phyloP scores from a whole-genome alignment of 2,888 invertebrate species.

The Drosophila austrosaltans region DNA sequence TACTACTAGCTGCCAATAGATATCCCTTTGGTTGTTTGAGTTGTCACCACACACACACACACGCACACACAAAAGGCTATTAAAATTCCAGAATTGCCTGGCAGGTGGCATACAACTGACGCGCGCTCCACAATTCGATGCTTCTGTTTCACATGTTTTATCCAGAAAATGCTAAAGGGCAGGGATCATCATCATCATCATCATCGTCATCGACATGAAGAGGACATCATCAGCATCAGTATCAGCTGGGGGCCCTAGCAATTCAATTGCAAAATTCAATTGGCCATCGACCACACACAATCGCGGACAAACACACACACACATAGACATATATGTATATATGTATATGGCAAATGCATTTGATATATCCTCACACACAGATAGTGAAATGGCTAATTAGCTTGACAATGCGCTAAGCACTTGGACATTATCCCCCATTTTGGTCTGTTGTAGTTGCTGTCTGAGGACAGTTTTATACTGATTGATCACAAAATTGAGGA shows the following conservation, averaged over 20 bases:
- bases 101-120: constrained; percentile 54
- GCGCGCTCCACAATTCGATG: constrained; percentile 13
- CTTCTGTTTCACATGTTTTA: constrained; percentile 48
- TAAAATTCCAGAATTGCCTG: constrained; percentile 42
- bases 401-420: constrained; percentile 72
- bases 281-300: constrained; percentile 39
- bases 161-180: constrained; percentile 8
- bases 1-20: constrained; percentile 20
- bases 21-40: constrained; percentile 37
- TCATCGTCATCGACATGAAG: constrained; percentile 20
- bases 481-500: constrained; percentile 61
- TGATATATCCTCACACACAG: constrained; percentile 32
- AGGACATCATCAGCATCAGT: not conserved
- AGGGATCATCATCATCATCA: constrained; percentile 8
- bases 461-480: constrained; percentile 49
- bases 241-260: not conserved
- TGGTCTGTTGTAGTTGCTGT: constrained; percentile 14
- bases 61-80: constrained; percentile 31
- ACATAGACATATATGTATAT: constrained; percentile 41
- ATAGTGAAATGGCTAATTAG: constrained; percentile 45
- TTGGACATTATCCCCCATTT: constrained; percentile 68
- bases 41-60: not conserved
- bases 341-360: constrained; percentile 52
- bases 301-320: not conserved
- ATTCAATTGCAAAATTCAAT: constrained; percentile 64